These are phyloP conservation scores for Echeneis naucrates DNA, from an alignment of 2,797 vertebrate species.

Conservation along the genomic window DNA sequence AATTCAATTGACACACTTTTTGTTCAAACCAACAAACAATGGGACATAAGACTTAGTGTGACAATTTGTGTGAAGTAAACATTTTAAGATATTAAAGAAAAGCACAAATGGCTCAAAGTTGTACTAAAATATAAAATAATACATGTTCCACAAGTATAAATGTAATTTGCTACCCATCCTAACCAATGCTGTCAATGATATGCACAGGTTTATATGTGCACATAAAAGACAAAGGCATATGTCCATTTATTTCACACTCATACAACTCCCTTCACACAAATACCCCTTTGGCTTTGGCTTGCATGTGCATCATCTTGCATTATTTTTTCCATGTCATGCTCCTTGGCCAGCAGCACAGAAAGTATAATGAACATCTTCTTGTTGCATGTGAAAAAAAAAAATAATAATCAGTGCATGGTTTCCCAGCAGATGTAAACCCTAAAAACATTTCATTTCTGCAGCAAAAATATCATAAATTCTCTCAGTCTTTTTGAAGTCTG, in stretches of 20 bases:
- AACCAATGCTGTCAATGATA: slow-evolving; percentile 1
- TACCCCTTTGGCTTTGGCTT: slow-evolving; percentile 18
- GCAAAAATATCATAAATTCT: slow-evolving; percentile 2
- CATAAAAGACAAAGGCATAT: slow-evolving; percentile 19
- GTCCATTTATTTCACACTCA: slow-evolving; percentile 1
- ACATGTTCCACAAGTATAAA: slow-evolving; percentile 7
- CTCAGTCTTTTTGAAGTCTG: background rate
- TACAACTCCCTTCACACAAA: background rate
- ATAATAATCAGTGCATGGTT: slow-evolving; percentile 37
- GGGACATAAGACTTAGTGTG: background rate
- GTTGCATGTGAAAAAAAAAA: slow-evolving; percentile 13
- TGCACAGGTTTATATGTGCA: slow-evolving; percentile 6
- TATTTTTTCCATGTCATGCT: slow-evolving; percentile 18
- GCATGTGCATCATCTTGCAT: background rate
- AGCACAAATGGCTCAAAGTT: background rate
- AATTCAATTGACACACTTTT: background rate
- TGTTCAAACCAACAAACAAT: background rate
- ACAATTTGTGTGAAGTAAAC: background rate
- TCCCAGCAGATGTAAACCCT: slow-evolving; percentile 54
- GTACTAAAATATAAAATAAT: slow-evolving; percentile 37
- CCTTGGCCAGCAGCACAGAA: slow-evolving; percentile 18
- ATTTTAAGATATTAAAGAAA: background rate
- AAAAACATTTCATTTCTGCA: slow-evolving; percentile 27
- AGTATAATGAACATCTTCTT: background rate
- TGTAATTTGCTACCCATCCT: background rate